These are phyloP conservation scores for Ennomos quercinarius DNA, from an alignment of 2,888 invertebrate genomes.

Conservation along the genomic window DNA sequence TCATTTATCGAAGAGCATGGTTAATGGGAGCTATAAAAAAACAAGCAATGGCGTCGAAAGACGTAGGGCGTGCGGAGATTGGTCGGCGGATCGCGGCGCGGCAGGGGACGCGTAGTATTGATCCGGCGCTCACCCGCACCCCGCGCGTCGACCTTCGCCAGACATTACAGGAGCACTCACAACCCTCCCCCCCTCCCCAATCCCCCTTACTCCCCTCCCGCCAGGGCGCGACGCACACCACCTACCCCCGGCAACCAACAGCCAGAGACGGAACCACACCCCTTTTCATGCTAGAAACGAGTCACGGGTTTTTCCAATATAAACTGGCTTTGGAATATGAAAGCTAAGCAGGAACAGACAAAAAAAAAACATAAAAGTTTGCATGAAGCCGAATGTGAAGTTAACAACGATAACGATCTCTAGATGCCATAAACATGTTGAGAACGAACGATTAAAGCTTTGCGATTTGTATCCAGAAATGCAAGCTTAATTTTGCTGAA, in stretches of 20 bases:
- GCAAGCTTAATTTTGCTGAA: constrained; percentile 38
- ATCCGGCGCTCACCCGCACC: constrained; percentile 65
- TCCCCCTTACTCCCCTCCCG: constrained; percentile 52
- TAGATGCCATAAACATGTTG: constrained; percentile 43
- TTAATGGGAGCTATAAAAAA: constrained; percentile 82
- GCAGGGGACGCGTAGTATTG: constrained; percentile 73
- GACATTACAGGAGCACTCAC: constrained; percentile 75
- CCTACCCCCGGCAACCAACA: constrained; percentile 49
- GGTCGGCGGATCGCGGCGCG: constrained; percentile 62
- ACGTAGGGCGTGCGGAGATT: constrained; percentile 82
- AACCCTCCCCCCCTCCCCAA: constrained; percentile 52
- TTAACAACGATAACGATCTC: constrained; percentile 22
- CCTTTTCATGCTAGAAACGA: constrained; percentile 75
- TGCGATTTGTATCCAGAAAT: constrained; percentile 49
- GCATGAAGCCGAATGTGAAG: constrained; percentile 7
- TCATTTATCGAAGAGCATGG: constrained; percentile 79
- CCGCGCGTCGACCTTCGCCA: constrained; percentile 56
- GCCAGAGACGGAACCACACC: constrained; percentile 79
- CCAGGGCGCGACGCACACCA: constrained; percentile 61
- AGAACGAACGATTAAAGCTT: constrained; percentile 30
- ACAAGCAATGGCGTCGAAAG: constrained; percentile 83
- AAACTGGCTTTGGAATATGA: constrained; percentile 69
- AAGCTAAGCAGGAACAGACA: constrained; percentile 48
- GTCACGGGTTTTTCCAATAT: constrained; percentile 84
- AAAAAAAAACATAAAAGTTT: constrained; percentile 13